Percentiles rank a stretch among this genome's conserved stretches.
These are phyloP conservation scores for Aratinga solstitialis DNA, from an alignment of 2,797 vertebrate genomes.

Conservation along the genomic window DNA sequence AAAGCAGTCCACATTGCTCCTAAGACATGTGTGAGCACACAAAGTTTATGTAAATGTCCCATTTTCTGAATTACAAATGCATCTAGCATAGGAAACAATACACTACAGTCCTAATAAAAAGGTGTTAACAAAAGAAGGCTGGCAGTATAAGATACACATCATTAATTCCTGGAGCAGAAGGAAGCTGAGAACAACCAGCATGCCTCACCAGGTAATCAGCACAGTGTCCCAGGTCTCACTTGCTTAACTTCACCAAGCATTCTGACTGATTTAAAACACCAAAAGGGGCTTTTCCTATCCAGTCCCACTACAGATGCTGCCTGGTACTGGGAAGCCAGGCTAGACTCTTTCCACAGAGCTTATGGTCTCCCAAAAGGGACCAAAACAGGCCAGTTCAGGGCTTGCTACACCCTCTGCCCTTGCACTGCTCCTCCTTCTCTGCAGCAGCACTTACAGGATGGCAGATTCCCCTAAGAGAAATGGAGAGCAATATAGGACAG, in stretches of 20 bases:
- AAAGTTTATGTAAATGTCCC: neutral
- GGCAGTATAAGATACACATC: neutral
- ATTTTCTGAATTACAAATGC: neutral
- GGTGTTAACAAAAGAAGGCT: neutral
- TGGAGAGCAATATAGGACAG: neutral
- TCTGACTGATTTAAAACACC: neutral
- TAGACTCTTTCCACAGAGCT: neutral
- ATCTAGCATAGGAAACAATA: neutral
- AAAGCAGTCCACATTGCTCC: neutral
- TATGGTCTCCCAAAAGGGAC: neutral
- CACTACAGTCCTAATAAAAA: neutral
- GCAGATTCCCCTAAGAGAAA: neutral
- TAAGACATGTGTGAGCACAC: neutral
- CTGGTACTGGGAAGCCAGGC: neutral
- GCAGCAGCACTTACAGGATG: neutral
- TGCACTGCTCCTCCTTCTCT: neutral
- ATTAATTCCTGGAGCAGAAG: neutral
- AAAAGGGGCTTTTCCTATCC: neutral
- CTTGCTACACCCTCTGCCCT: neutral
- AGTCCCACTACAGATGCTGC: neutral
- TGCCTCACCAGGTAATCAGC: neutral
- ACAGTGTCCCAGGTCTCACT: rapidly evolving
- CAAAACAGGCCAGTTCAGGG: rapidly evolving
- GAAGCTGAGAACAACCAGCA: neutral
- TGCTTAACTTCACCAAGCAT: neutral